Evolutionary conservation across 1,140 invertebrate species (phyloP), one percentile per base, ranked within the genome.

Genomic region (Drosophila guanche): DNA sequence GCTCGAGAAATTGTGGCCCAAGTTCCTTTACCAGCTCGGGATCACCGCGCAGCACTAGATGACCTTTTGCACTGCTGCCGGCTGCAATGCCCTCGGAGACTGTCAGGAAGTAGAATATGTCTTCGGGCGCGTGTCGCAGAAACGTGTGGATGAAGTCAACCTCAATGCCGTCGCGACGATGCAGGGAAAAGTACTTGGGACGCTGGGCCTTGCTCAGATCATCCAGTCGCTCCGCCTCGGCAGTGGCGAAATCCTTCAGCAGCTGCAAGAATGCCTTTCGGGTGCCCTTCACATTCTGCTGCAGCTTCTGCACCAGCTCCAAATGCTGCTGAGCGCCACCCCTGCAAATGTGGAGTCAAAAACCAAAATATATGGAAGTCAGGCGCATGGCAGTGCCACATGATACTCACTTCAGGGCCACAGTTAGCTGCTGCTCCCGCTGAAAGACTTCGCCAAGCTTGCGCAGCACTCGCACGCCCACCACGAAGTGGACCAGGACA

Each of bases 281-380:
- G 0, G 92, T 69, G 20, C 91, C 58, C 93, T 96, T 94, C 0
- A 94, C 59, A 67, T 94, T 94, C 80, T 94, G 95, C 61, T 95
- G 94, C 16, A 96, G 86, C 92, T 96, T 97, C 54, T 95, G 93
- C 1, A 96, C 93, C 8, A 96, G 89, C 55, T 95, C 94, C 61
- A 93, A 92, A 81, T 96, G 95, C 81, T 94, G 93, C 2, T 88
- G 90, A 40, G 95, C 93, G 56, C 94, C 94, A 70, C 95, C 95
- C 84, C 95, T 96, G 81, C 8, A 91, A 42, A 40, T 45, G 20
- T 6, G 10, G 2, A 7, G 3, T 12, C 16, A 43, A n/a, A 5
- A 8, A 48, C 29, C 16, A 23, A 25, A 20, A 33, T 12, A 5
- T n/a, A 14, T 10, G 16, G 3, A 4, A 41, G 0, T 10, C 41